phyloP scores from a whole-genome alignment of 2,113 vertebrate species.

The Semnornis frantzii region DNA sequence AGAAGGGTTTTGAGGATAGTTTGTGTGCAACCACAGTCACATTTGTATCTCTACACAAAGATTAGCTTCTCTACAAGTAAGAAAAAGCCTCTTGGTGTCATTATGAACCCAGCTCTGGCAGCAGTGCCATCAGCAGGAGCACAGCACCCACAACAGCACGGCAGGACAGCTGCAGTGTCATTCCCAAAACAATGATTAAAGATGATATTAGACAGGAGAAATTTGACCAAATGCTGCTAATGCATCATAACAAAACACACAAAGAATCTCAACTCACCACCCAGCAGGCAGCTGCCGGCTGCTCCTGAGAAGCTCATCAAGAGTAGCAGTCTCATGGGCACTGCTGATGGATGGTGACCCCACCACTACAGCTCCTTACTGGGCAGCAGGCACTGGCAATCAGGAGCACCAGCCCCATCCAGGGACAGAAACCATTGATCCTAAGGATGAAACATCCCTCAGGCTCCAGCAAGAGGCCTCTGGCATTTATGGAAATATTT shows the following conservation, averaged over 20 bases:
- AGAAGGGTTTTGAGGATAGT: not conserved
- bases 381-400: not conserved
- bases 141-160: not conserved
- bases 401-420: not conserved
- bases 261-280: not conserved
- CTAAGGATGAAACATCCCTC: not conserved
- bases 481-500: not conserved
- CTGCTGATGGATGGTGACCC: not conserved
- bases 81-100: not conserved
- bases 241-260: not conserved
- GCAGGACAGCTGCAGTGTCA: not conserved
- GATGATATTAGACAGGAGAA: not conserved
- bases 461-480: not conserved
- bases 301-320: not conserved
- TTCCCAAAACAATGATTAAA: not conserved
- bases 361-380: not conserved
- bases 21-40: not conserved
- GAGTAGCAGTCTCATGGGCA: not conserved
- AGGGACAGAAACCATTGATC: not conserved
- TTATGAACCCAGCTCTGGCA: rapidly evolving
- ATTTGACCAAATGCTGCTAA: not conserved
- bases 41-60: not conserved
- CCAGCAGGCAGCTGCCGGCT: not conserved
- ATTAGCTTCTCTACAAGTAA: not conserved
- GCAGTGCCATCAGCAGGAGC: not conserved